Percentiles rank a stretch among this genome's conserved stretches.
Evolutionary conservation across 2,113 vertebrate genomes (phyloP).

Genomic region (Choloepus hoffmanni): DNA sequence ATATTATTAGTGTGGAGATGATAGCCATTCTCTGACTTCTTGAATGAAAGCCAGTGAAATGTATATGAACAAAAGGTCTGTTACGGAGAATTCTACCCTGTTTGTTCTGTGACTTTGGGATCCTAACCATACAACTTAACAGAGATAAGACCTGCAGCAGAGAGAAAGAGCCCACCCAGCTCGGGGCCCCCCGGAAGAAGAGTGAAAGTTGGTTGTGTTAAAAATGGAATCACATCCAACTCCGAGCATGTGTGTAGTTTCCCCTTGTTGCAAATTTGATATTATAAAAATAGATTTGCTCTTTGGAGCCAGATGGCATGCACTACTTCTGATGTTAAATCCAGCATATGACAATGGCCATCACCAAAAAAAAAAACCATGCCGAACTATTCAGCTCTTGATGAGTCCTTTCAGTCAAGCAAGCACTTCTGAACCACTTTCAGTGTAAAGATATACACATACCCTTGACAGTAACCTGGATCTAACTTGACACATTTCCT

Average conservation of each 20-base stretch:
- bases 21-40: constrained; percentile 84
- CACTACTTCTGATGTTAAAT: constrained; percentile 54
- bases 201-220: constrained; percentile 62
- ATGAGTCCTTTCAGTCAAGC: background rate
- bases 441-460: background rate
- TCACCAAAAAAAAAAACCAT: background rate
- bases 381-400: background rate
- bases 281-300: constrained; percentile 74
- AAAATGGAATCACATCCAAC: constrained; percentile 72
- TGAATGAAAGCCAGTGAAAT: constrained; percentile 86
- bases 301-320: constrained; percentile 69
- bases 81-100: constrained; percentile 85
- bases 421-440: background rate
- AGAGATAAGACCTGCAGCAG: constrained; percentile 81
- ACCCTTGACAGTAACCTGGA: background rate
- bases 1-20: constrained; percentile 89
- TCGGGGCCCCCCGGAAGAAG: constrained; percentile 43
- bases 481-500: background rate
- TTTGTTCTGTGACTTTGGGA: constrained; percentile 85
- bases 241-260: constrained; percentile 59
- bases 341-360: constrained; percentile 45
- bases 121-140: constrained; percentile 82
- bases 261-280: constrained; percentile 24
- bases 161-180: constrained; percentile 71
- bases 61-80: constrained; percentile 87